These are phyloP conservation scores for Hypomecis atomaria DNA, from an alignment of 2,888 invertebrate genomes.

Conservation along the genomic window DNA sequence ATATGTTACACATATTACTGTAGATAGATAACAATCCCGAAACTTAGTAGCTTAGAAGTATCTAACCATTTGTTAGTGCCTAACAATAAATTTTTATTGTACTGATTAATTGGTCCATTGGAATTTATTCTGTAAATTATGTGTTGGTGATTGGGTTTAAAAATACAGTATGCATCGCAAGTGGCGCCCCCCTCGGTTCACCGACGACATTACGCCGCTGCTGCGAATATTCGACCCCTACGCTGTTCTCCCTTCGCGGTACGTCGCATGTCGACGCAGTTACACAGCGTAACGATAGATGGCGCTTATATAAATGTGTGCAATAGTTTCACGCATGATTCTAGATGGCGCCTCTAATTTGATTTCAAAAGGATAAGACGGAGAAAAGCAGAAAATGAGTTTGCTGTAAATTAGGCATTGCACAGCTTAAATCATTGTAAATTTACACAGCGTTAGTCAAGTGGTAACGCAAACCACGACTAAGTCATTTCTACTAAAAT, in stretches of 20 bases:
- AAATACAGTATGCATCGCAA: conserved; percentile 89
- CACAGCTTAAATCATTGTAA: conserved; percentile 39
- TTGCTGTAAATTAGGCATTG: conserved; percentile 28
- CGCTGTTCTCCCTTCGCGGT: conserved; percentile 84
- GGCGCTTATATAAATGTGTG: conserved; percentile 73
- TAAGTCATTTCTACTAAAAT: conserved; percentile 22
- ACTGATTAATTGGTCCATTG: conserved; percentile 33
- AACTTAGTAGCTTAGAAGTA: conserved; percentile 46
- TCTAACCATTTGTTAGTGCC: conserved; percentile 53
- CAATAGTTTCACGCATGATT: conserved; percentile 58
- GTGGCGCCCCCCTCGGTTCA: conserved; percentile 93
- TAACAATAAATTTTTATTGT: conserved; percentile 46
- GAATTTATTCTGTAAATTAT: conserved; percentile 48
- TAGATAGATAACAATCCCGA: conserved; percentile 48
- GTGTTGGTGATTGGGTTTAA: conserved; percentile 60
- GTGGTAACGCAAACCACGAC: conserved; percentile 8
- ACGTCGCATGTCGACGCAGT: conserved; percentile 73
- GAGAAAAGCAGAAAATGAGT: conserved; percentile 25
- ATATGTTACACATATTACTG: conserved; percentile 47
- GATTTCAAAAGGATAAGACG: conserved; percentile 7
- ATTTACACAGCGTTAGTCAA: conserved; percentile 19
- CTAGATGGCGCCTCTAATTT: conserved; percentile 68
- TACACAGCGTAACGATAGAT: conserved; percentile 63
- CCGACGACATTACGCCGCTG: conserved; percentile 91
- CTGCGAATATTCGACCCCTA: conserved; percentile 91